Evolutionary conservation across 2,797 vertebrate species (phyloP), one percentile per base, ranked within the genome.

Genomic region (Trachops cirrhosus): DNA sequence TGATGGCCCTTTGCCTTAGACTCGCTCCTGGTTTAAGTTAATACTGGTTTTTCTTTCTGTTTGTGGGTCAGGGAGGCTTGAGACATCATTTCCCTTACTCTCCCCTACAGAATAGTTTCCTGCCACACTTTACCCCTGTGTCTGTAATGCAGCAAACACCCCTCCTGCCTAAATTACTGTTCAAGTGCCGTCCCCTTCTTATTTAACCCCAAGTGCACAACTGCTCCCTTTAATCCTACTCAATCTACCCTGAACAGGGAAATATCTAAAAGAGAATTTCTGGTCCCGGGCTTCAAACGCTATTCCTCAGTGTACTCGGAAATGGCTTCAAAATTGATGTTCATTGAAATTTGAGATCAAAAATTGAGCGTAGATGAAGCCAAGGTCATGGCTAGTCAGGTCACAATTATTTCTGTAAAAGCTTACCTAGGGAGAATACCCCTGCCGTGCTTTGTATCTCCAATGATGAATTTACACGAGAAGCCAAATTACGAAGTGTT

Each of bases 121-220:
- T 93, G 96, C 91, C 95, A 93, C 24, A 93, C 86, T 91, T 85
- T 97, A 79, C 74, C 68, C 29, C 88, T 83, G 70, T 82, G 62
- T 34, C 62, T 70, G 19, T 82, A 90, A 89, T n/a, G 59, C 71
- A 83, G 86, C 91, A 97, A 88, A 89, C 87, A 96, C 91, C 90
- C 90, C 54, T 91, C 93, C 95, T 96, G 70, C 83, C 93, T 89
- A 96, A 97, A 97, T 96, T 95, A 96, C 91, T 94, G 92, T 93
- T 96, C 95, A 88, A 91, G 89, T 86, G 91, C 90, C 71, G 87
- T 88, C 93, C 94, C 92, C 96, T 97, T 97, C 96, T 97, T 95
- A 97, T 97, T 97, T 97, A 97, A 98, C 92, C 91, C 96, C 86
- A 92, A 96, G 89, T 87, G 96, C 96, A 96, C 85, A 96, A 75